Conservation (phyloP, 2,113 vertebrate genomes). For the Proteles cristata region DNA sequence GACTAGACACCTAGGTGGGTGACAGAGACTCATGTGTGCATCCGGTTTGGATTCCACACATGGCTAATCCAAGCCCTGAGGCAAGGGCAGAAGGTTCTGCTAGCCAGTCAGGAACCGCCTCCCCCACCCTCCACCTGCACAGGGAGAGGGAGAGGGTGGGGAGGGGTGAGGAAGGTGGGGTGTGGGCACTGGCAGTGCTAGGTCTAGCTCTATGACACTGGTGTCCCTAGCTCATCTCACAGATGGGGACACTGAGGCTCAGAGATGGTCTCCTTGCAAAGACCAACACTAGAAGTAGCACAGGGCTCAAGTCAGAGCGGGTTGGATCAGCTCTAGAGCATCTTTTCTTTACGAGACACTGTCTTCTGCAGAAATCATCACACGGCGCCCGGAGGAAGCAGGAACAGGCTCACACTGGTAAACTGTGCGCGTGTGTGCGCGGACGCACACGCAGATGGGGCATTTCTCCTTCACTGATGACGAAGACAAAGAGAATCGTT, state of each 20-base stretch:
- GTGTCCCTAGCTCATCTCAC: neutral
- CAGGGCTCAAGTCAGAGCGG: neutral
- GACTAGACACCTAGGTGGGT: rapidly evolving
- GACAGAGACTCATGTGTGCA: neutral
- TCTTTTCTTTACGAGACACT: slow-evolving; percentile 11
- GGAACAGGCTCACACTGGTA: neutral
- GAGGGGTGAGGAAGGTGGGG: rapidly evolving
- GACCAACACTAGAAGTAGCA: neutral
- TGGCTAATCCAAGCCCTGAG: neutral
- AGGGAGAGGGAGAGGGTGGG: neutral
- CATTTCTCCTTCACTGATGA: neutral
- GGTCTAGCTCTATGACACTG: neutral
- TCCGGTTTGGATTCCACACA: neutral
- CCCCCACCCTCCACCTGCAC: neutral
- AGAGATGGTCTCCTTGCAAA: neutral
- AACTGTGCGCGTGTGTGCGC: rapidly evolving
- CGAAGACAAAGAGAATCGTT: neutral
- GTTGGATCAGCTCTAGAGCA: neutral
- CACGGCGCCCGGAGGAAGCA: neutral
- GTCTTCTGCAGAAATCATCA: neutral
- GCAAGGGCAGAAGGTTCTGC: neutral
- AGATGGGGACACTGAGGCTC: neutral
- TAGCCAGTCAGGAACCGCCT: neutral
- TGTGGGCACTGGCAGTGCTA: neutral
- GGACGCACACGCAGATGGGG: rapidly evolving